phyloP scores from a whole-genome alignment of 2,888 invertebrate genomes.

The Myopa testacea region DNA sequence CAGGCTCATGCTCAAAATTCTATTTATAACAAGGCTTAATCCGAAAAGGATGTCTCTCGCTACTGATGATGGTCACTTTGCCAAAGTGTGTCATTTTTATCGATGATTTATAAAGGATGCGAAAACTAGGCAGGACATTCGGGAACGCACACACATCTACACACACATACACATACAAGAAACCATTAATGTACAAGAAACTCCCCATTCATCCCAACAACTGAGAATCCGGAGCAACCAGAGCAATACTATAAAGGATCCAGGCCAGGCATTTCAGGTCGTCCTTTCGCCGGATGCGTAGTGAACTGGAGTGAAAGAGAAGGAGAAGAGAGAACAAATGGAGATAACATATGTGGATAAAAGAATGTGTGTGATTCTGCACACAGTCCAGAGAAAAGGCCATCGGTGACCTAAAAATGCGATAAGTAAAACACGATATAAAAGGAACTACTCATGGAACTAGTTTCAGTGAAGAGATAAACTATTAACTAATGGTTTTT shows the following conservation, averaged over 20 bases:
- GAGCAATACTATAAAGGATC: constrained; percentile 20
- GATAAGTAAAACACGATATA: neutral
- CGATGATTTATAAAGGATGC: constrained; percentile 30
- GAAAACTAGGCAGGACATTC: neutral
- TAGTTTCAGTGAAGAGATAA: neutral
- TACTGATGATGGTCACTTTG: constrained; percentile 30
- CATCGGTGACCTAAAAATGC: neutral
- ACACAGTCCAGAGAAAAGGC: neutral
- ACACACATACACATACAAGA: neutral
- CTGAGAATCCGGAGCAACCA: neutral
- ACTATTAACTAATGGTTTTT: too few relatives aligned
- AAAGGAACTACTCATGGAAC: neutral
- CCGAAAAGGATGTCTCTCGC: constrained; percentile 26
- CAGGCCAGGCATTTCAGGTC: neutral
- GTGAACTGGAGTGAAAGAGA: neutral
- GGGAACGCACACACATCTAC: neutral
- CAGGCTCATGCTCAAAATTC: neutral
- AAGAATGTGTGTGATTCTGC: neutral
- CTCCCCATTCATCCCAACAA: neutral
- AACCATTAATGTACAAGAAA: too few relatives aligned
- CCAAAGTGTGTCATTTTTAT: constrained; percentile 36
- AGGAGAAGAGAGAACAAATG: neutral
- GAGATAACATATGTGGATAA: constrained; percentile 15
- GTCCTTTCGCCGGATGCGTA: neutral
- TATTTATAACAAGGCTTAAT: constrained; percentile 14